These are phyloP conservation scores for Cryptophagus acutangulus DNA, from an alignment of 2,888 invertebrate species.

Conservation along the genomic window DNA sequence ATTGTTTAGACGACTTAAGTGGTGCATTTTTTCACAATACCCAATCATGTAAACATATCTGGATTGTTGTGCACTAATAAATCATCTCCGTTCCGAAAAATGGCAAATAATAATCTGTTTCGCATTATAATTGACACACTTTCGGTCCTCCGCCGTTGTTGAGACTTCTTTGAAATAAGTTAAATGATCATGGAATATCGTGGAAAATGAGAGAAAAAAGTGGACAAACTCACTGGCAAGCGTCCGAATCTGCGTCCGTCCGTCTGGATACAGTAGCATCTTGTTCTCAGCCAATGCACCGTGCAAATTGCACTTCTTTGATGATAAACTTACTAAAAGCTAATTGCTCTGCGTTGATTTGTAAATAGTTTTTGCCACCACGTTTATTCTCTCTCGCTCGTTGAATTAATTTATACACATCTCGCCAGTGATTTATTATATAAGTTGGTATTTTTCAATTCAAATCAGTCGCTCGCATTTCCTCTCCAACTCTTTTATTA, in stretches of 20 bases:
- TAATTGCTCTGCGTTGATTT: constrained; percentile 46
- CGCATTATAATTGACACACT: constrained; percentile 29
- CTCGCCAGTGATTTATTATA: too few relatives aligned
- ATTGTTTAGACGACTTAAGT: too few relatives aligned
- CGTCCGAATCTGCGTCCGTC: constrained; percentile 37
- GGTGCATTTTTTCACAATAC: too few relatives aligned
- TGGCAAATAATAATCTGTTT: too few relatives aligned
- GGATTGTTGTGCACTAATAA: too few relatives aligned
- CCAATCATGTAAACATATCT: too few relatives aligned
- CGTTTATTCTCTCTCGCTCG: too few relatives aligned
- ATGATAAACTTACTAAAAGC: constrained; percentile 45
- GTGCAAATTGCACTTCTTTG: constrained; percentile 49
- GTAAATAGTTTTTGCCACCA: constrained; percentile 40
- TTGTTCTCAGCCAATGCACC: constrained; percentile 45
- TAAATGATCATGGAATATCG: constrained; percentile 17
- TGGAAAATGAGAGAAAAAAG: constrained; percentile 17
- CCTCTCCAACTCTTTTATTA: too few relatives aligned
- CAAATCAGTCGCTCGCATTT: too few relatives aligned
- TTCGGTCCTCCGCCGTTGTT: constrained; percentile 16
- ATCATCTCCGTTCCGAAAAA: constrained; percentile 7
- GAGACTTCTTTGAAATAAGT: constrained; percentile 24
- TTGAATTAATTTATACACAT: too few relatives aligned
- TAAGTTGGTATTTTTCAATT: too few relatives aligned
- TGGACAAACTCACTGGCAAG: constrained; percentile 29
- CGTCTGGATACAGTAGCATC: constrained; percentile 31